Conservation (phyloP, 2,888 invertebrate species). For the Amblyjoppa fuscipennis region DNA sequence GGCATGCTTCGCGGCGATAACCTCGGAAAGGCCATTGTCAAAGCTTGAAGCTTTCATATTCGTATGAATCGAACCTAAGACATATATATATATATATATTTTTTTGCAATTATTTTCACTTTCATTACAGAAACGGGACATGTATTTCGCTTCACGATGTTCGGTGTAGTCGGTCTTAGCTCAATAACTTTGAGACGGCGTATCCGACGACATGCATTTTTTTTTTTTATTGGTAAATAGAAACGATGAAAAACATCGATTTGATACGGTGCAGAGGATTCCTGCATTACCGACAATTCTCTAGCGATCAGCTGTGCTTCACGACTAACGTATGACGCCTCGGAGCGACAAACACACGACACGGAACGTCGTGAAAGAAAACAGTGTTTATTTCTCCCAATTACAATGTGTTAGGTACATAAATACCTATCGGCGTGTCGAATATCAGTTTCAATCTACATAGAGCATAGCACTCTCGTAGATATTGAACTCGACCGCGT, state of each 20-base stretch:
- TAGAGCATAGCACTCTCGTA: neutral
- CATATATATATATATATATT: too few species aligned
- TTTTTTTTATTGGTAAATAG: too few species aligned
- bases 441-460: neutral
- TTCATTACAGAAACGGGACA: too few species aligned
- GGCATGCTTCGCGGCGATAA: slow-evolving; percentile 89
- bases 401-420: neutral
- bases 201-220: too few species aligned
- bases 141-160: too few species aligned
- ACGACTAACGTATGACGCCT: neutral
- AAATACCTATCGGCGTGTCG: neutral
- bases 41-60: slow-evolving; percentile 79
- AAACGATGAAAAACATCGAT: too few species aligned
- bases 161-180: too few species aligned
- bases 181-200: too few species aligned
- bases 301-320: neutral
- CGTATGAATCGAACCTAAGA: too few species aligned
- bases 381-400: neutral
- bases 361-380: neutral
- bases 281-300: too few species aligned
- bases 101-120: too few species aligned
- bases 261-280: too few species aligned
- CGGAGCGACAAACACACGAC: neutral
- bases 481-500: neutral
- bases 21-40: slow-evolving; percentile 90